Evolutionary conservation across 1,140 invertebrate species (phyloP).

Genomic region (Ceratosolen fusciceps): DNA sequence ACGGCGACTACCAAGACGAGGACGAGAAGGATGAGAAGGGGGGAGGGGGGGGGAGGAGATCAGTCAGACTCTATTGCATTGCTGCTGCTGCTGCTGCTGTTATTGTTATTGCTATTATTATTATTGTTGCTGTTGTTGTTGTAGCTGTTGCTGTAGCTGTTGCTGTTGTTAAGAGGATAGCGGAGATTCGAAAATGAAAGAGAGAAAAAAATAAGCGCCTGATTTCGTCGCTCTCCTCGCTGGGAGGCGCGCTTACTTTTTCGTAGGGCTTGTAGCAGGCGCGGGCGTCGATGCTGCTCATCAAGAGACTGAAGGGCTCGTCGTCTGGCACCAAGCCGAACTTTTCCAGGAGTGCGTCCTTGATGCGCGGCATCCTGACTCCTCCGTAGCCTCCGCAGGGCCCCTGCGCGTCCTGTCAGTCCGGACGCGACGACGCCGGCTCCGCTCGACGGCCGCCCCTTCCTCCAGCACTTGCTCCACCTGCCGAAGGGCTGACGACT

Average conservation of each 20-base stretch:
- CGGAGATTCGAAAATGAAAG: not conserved
- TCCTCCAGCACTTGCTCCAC: not conserved
- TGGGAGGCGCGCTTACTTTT: slow-evolving; percentile 64
- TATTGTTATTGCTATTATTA: too few relatives aligned
- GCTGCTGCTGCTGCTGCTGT: too few relatives aligned
- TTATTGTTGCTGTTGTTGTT: too few relatives aligned
- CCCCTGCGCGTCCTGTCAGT: not conserved
- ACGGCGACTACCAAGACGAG: not conserved
- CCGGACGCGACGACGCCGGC: not conserved
- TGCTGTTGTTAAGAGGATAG: too few relatives aligned
- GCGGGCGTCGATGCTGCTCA: slow-evolving; percentile 71
- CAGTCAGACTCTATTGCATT: not conserved
- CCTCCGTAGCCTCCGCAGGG: not conserved
- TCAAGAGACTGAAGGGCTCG: slow-evolving; percentile 64
- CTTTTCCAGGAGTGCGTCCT: slow-evolving; percentile 61
- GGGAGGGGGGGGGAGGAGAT: not conserved
- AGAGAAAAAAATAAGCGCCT: not conserved
- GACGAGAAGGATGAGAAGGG: not conserved
- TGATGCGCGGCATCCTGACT: slow-evolving; percentile 50
- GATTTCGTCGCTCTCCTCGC: not conserved
- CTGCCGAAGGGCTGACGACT: not conserved
- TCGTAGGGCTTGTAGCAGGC: slow-evolving; percentile 72
- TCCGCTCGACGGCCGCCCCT: not conserved
- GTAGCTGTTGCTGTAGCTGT: too few relatives aligned
- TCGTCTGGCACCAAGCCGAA: slow-evolving; percentile 59